phyloP scores from a whole-genome alignment of 2,888 invertebrate species.

The Dioctria rufipes region DNA sequence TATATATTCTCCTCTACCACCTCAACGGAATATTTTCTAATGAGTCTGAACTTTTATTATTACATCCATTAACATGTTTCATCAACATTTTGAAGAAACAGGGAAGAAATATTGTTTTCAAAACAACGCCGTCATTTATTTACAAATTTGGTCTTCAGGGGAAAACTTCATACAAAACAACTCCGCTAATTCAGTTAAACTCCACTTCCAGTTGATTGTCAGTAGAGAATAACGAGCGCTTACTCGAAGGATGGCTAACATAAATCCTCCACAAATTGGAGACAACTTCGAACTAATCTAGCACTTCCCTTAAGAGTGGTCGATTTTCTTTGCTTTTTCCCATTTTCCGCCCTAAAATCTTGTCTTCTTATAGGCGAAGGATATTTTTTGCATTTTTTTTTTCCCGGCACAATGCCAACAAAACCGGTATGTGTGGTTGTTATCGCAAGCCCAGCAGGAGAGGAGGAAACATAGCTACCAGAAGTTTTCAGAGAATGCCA shows the following conservation, averaged over 20 bases:
- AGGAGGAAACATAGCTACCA: conserved; percentile 27
- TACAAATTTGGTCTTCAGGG: too few species aligned
- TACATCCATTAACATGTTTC: too few species aligned
- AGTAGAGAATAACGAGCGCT: not conserved
- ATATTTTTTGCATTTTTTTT: conserved; percentile 12
- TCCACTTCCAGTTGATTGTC: not conserved
- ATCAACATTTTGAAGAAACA: too few species aligned
- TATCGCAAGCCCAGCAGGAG: conserved; percentile 5
- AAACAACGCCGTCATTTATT: too few species aligned
- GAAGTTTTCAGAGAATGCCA: conserved; percentile 40
- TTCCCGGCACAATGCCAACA: not conserved
- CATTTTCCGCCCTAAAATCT: conserved; percentile 34
- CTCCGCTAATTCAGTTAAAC: not conserved
- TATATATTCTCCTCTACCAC: too few species aligned
- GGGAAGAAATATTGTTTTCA: too few species aligned
- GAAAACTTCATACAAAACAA: not conserved
- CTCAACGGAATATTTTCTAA: too few species aligned
- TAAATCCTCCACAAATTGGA: conserved; percentile 53
- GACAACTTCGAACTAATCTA: conserved; percentile 55
- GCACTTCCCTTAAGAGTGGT: conserved; percentile 41
- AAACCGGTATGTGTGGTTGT: not conserved
- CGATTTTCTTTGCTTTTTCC: conserved; percentile 6
- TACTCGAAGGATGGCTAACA: conserved; percentile 7
- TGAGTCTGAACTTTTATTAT: too few species aligned
- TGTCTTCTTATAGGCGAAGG: conserved; percentile 41